A percentile compares a stretch with the other conserved stretches of the same genome.
Evolutionary conservation across 2,797 vertebrate genomes (phyloP).

Genomic region (Tauraco hartlaubi): DNA sequence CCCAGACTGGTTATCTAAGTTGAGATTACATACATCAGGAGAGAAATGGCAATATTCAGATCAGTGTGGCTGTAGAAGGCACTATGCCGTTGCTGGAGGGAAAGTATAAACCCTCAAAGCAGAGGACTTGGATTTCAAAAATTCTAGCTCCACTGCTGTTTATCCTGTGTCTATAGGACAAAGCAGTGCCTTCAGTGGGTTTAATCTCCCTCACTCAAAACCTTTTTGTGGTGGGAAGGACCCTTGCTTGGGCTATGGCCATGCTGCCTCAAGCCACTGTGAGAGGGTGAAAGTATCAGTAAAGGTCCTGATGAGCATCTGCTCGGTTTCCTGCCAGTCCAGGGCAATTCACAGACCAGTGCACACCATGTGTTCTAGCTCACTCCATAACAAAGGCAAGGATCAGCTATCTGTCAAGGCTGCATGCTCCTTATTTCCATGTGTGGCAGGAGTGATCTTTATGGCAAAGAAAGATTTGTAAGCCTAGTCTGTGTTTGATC

Average conservation of each 20-base stretch:
- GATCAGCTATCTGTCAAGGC: slow-evolving; percentile 27
- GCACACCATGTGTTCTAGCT: slow-evolving; percentile 36
- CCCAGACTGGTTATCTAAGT: background rate
- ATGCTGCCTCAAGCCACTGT: background rate
- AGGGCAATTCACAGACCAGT: slow-evolving; percentile 22
- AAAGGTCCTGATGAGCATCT: background rate
- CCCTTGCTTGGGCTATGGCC: background rate
- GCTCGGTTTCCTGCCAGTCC: slow-evolving; percentile 29
- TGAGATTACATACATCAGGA: background rate
- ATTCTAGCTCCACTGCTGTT: background rate
- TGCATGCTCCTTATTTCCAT: slow-evolving; percentile 5
- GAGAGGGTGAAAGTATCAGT: background rate
- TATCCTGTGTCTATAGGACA: background rate
- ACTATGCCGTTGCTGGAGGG: background rate
- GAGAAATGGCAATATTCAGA: background rate
- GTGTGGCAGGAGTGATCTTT: slow-evolving; percentile 25
- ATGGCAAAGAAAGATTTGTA: slow-evolving; percentile 47
- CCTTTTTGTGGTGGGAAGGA: background rate
- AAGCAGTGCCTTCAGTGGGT: background rate
- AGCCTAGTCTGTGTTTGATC: slow-evolving; percentile 6
- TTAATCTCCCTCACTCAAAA: background rate
- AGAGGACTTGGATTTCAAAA: background rate
- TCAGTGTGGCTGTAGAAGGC: background rate
- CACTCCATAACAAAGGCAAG: slow-evolving; percentile 2
- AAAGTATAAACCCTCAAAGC: background rate